Evolutionary conservation across 2,797 vertebrate genomes (phyloP), one percentile per base, ranked within the genome.

Genomic region (Tympanoctomys barrerae): DNA sequence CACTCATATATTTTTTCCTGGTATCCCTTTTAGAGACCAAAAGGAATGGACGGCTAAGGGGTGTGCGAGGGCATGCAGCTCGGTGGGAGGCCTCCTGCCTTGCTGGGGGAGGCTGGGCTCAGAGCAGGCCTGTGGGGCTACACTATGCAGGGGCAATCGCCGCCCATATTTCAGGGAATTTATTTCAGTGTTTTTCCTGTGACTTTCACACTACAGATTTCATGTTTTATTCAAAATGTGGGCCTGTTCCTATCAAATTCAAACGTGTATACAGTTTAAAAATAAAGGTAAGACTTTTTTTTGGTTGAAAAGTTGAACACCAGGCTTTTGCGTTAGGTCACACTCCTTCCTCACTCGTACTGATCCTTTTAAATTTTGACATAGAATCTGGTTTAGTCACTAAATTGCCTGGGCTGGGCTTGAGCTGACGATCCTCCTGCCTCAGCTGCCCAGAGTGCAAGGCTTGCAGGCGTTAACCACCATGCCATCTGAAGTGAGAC

Each of bases 251-350:
- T 18, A 49, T 57, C 39, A 75, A 66, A 46, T 94, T 82, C 71
- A 95, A 91, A 75, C 16, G 1, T 93, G 12, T 95, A n/a, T 5
- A 71, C 64, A 78, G 81, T 70, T 85, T 73, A 52, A 79, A 84
- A 83, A 83, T 68, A 21, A 90, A 88, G 22, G n/a, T 88, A 61
- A 90, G 89, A 46, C 64, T 49, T 77, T 28, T 28, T 77, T 77
- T 31, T 77, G 26, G 26, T 18, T 16, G 24, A 49, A 49, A 49
- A 77, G 28, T 31, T 46, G 73, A 77, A 49, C 2, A 24, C 73
- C 7, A 14, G 11, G 24, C 7, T 28, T 77, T 77, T 77, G 26
- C 7, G 3, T 42, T 49, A 31, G 42, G 42, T 46, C 16, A 49
- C 3, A 16, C 1, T 7, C 73, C 26, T 26, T 77, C 42, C 73